Percentiles rank a stretch among this genome's conserved stretches.
Evolutionary conservation across 2,797 vertebrate species (phyloP).

Genomic region (Borostomias antarcticus): DNA sequence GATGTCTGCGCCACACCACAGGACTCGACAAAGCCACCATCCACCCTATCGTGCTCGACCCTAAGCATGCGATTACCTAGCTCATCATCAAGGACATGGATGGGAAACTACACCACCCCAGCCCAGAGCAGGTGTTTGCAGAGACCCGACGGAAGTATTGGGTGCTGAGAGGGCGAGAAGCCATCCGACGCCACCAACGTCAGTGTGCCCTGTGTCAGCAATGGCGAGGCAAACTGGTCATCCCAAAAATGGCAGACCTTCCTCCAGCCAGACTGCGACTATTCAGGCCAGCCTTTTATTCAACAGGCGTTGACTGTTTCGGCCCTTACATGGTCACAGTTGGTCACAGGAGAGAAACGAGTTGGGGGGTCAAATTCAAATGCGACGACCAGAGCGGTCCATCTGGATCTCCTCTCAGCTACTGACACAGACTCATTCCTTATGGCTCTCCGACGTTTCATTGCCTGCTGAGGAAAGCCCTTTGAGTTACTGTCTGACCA

Average conservation of each 20-base stretch:
- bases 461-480: constrained; percentile 9
- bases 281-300: constrained; percentile 9
- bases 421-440: constrained; percentile 20
- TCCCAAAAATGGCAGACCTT: constrained; percentile 23
- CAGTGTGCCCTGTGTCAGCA: constrained; percentile 14
- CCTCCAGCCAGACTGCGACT: constrained; percentile 1
- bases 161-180: constrained; percentile 9
- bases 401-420: not conserved
- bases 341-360: constrained; percentile 2
- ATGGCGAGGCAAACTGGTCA: constrained; percentile 5
- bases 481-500: constrained; percentile 9
- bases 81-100: constrained; percentile 30
- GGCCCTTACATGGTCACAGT: constrained; percentile 2
- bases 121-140: constrained; percentile 21
- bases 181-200: not conserved
- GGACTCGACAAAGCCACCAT: not conserved
- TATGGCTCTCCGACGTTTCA: constrained; percentile 10
- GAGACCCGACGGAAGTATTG: constrained; percentile 17
- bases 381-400: not conserved
- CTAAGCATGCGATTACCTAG: constrained; percentile 25
- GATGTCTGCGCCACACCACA: not conserved
- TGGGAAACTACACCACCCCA: not conserved
- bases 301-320: constrained; percentile 14
- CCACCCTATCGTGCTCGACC: constrained; percentile 24
- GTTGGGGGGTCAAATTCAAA: constrained; percentile 25